phyloP scores from a whole-genome alignment of 2,888 invertebrate species.

The Saturnia japonica region DNA sequence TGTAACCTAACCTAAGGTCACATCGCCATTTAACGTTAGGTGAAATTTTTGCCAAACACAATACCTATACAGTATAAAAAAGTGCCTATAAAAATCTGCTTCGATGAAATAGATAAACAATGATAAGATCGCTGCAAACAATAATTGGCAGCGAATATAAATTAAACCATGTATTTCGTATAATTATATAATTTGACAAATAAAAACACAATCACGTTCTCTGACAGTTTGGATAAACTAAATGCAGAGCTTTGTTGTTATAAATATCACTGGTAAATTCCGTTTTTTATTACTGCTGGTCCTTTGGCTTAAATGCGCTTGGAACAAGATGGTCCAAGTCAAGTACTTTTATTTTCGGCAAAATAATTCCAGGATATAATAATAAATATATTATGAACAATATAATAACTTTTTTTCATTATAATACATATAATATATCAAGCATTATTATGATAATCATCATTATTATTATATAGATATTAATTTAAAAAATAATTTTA shows the following conservation, averaged over 20 bases:
- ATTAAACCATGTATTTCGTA: neutral
- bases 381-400: no score
- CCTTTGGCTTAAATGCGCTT: neutral
- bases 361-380: no score
- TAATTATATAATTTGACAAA: neutral
- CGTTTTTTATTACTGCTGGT: neutral
- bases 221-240: neutral
- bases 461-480: no score
- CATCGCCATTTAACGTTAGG: no score
- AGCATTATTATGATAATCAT: no score
- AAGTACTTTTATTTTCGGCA: neutral
- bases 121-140: neutral
- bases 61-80: no score
- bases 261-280: slow-evolving; percentile 1
- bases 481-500: no score
- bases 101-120: neutral
- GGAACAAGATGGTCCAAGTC: neutral
- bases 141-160: neutral
- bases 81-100: no score
- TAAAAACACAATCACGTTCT: neutral
- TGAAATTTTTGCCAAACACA: no score
- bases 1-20: no score
- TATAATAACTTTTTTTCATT: no score
- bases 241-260: slow-evolving; percentile 5
- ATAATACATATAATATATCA: no score